Evolutionary conservation across 35 echinoderm and acorn worm species (phyloP).

Genomic region (Acanthaster planci): DNA sequence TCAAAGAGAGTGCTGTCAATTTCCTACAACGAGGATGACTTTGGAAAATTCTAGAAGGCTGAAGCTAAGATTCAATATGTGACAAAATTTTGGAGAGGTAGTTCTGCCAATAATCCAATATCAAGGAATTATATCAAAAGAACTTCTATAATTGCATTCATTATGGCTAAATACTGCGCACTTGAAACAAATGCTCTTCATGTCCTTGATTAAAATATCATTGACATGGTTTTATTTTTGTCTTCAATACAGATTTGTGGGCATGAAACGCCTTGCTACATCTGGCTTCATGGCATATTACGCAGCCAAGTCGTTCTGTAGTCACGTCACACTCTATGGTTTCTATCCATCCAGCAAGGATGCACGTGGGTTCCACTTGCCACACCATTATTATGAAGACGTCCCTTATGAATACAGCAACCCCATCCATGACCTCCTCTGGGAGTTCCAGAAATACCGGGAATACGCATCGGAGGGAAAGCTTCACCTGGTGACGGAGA

Average conservation of each 20-base stretch:
- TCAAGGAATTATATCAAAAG: no score
- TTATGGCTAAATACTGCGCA: no score
- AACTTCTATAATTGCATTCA: no score
- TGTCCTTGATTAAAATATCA: neutral
- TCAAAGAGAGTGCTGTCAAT: no score
- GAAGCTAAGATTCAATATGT: no score
- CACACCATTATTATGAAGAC: slow-evolving; percentile 72
- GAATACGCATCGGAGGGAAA: slow-evolving; percentile 33
- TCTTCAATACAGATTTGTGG: slow-evolving; percentile 19
- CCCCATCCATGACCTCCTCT: slow-evolving; percentile 37
- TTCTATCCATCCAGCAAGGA: slow-evolving; percentile 57
- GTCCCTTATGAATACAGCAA: slow-evolving; percentile 47
- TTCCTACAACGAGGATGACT: no score
- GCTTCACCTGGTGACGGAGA: slow-evolving; percentile 27
- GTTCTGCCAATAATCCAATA: no score
- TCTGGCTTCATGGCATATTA: slow-evolving; percentile 50
- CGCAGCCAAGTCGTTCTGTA: slow-evolving; percentile 53
- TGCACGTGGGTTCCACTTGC: slow-evolving; percentile 14
- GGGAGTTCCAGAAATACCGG: slow-evolving; percentile 48
- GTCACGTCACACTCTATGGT: slow-evolving; percentile 61
- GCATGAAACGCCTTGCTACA: slow-evolving; percentile 45
- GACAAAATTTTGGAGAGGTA: no score
- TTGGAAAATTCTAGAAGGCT: no score
- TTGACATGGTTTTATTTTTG: neutral
- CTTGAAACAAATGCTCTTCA: neutral